These are phyloP conservation scores for Crotalus tigris DNA, from an alignment of 2,113 vertebrate species.

Conservation along the genomic window DNA sequence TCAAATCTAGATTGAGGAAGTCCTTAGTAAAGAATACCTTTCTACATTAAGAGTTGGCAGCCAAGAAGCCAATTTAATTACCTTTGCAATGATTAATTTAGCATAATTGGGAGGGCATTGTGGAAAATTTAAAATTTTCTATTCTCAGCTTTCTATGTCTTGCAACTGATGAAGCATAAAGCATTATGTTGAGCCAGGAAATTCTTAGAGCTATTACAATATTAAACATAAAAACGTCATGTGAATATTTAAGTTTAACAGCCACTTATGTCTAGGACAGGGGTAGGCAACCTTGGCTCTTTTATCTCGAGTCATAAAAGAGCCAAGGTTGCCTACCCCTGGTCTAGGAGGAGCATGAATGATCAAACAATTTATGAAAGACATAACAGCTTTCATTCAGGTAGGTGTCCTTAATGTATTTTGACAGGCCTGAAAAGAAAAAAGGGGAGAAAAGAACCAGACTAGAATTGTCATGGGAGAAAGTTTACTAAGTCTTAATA, in stretches of 20 bases:
- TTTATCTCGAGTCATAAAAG: too few species aligned
- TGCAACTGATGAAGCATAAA: neutral
- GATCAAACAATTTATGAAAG: neutral
- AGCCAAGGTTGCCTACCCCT: too few species aligned
- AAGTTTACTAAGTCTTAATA: neutral
- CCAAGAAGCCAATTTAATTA: neutral
- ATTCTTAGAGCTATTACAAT: constrained; percentile 13
- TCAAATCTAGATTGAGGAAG: neutral
- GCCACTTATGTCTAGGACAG: neutral
- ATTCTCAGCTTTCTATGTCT: neutral
- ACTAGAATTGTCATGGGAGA: neutral
- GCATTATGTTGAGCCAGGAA: constrained; percentile 4
- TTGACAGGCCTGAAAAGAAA: neutral
- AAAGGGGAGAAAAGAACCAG: neutral
- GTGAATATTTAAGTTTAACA: neutral
- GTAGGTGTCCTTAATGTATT: neutral
- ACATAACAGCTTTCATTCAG: neutral
- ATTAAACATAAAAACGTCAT: constrained; percentile 13
- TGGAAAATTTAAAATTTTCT: neutral
- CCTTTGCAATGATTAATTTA: neutral
- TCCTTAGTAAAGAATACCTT: neutral
- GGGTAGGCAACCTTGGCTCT: too few species aligned
- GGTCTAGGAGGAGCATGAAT: neutral
- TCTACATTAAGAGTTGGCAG: neutral
- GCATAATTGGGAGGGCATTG: neutral